phyloP scores from a whole-genome alignment of 2,113 vertebrate genomes.

The Paramisgurnus dabryanus region DNA sequence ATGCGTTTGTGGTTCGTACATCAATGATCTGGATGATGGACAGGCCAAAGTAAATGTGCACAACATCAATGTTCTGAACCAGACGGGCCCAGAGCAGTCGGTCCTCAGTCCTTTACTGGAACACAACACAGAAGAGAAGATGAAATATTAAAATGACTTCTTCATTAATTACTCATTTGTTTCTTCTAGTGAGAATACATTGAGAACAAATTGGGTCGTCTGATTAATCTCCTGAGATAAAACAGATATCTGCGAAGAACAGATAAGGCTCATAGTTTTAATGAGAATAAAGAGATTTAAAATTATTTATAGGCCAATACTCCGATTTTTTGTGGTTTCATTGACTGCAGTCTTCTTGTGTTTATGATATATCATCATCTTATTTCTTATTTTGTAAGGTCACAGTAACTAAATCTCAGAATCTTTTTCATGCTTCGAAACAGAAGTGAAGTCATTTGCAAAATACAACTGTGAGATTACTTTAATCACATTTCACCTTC shows the following conservation, averaged over 20 bases:
- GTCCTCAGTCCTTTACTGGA: slow-evolving; percentile 67
- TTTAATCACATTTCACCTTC: too few relatives aligned
- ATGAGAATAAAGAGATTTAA: too few relatives aligned
- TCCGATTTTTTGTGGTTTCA: too few relatives aligned
- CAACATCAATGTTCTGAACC: slow-evolving; percentile 80
- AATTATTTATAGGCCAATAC: neutral
- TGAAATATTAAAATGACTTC: neutral
- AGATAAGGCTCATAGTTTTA: too few relatives aligned
- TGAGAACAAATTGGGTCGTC: too few relatives aligned
- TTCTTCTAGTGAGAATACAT: too few relatives aligned
- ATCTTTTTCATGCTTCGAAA: neutral
- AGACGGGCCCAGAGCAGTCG: slow-evolving; percentile 84
- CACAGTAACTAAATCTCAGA: neutral
- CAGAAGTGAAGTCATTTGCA: neutral
- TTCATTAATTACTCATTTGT: neutral
- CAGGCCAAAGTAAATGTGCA: slow-evolving; percentile 79
- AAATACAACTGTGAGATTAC: neutral
- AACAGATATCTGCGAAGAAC: too few relatives aligned
- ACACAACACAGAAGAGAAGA: neutral
- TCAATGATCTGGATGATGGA: slow-evolving; percentile 85
- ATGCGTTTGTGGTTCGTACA: slow-evolving; percentile 62
- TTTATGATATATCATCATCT: too few relatives aligned
- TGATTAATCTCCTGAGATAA: too few relatives aligned
- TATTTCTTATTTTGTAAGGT: neutral
- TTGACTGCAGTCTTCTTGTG: too few relatives aligned